A percentile compares a stretch with the other conserved stretches of the same genome.
Conservation (phyloP, 2,113 vertebrate species). For the Phycodurus eques region DNA sequence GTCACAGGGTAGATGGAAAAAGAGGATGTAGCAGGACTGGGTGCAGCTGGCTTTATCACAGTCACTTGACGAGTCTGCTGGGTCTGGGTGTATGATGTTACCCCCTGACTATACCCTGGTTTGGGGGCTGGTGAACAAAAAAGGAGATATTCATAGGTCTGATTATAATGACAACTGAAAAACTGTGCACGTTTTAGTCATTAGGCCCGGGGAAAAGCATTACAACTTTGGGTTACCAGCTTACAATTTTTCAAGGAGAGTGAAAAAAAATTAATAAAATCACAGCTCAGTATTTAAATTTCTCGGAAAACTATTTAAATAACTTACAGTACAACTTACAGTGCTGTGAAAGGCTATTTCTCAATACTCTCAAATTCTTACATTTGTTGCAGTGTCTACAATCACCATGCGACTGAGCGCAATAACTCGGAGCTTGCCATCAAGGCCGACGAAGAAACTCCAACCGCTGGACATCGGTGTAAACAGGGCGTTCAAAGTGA, state of each 20-base stretch:
- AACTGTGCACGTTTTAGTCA: background rate
- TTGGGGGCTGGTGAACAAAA: constrained; percentile 79
- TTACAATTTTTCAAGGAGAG: background rate
- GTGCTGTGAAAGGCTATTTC: too few relatives aligned
- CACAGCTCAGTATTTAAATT: background rate
- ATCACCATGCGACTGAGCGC: too few relatives aligned
- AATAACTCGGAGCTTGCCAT: too few relatives aligned
- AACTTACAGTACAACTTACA: too few relatives aligned
- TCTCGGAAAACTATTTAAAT: background rate
- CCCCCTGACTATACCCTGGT: constrained; percentile 91
- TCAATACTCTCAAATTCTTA: too few relatives aligned
- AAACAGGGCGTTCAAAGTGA: too few relatives aligned
- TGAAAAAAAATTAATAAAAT: background rate
- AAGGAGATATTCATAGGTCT: background rate
- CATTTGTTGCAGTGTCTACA: too few relatives aligned
- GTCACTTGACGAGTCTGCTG: constrained; percentile 97
- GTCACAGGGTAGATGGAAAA: constrained; percentile 98
- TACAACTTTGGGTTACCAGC: background rate
- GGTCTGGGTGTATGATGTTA: constrained; percentile 91
- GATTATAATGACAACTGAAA: background rate
- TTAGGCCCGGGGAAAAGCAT: background rate
- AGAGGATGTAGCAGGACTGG: constrained; percentile 90
- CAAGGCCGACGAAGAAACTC: too few relatives aligned
- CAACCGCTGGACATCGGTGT: too few relatives aligned
- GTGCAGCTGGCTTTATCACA: constrained; percentile 94